Base-by-base conservation (phyloP, 2,113 vertebrate genomes). In the Dryoscopus gambensis region DNA sequence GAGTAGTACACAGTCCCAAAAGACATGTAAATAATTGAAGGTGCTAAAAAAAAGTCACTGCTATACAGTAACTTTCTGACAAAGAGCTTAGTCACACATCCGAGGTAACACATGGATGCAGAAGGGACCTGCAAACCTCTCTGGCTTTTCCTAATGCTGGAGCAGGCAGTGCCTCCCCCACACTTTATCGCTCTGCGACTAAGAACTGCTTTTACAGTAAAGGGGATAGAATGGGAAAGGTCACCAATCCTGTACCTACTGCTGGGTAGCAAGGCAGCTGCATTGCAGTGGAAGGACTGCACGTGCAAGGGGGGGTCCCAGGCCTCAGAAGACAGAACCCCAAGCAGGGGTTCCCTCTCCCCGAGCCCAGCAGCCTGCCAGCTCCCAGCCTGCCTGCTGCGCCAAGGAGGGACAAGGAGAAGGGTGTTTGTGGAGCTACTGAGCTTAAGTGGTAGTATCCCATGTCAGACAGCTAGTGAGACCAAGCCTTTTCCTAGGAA, bases 171-270 rank as follows among this genome's bases (percentile, higher is more conserved):
- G 3, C 62, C 13, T 55, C n/a, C 68, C 60, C 21, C 27, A 27
- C 0, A 0, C 33, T 75, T 40, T 37, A 21, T 31, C 47, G 9
- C 35, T 33, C 77, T 80, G 53, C 0, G 0, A 5, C n/a, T 47
- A 37, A 21, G 39, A 87, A 33, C 60, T 68, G 64, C 33, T 95
- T 69, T 46, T 70, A 57, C 84, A 50, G 55, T 6, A 44, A 37
- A 37, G n/a, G 11, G 40, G 30, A 22, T 23, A 20, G 65, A 71
- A 77, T 7, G 30, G 46, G n/a, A 35, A 70, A 57, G 37, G 35
- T 59, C 89, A 22, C 60, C 84, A 35, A 2, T 55, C 56, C 21
- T 30, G 30, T 33, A 35, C 18, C 47, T 14, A 5, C 0, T 40
- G 52, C 81, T 49, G 30, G 12, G 27, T 11, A 39, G 49, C 62